Base-by-base conservation (phyloP, 2,113 vertebrate genomes). In the human region DNA sequence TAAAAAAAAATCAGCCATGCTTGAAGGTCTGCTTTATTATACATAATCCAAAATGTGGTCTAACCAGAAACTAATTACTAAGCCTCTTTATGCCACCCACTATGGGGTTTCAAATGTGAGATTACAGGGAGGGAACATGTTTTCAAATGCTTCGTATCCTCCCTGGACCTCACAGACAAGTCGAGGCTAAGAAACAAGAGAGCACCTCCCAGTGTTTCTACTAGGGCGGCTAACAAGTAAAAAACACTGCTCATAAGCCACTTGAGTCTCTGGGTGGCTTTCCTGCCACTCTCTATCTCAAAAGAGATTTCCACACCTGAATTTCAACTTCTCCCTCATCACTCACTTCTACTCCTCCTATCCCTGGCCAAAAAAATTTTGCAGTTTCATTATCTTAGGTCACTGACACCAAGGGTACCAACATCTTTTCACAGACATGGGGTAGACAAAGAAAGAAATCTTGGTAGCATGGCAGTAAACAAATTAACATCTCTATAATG, bases 11-110 rank as follows among this genome's bases (percentile, higher is more conserved):
- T 10, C 35, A 27, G 8, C 22, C 38, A 30, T 30, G 68, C 79
- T 66, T 76, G 55, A 84, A 81, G 57, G 40, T 57, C 14, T 76
- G 70, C 43, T 75, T 61, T 90, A 50, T 61, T 40, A 81, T 10
- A 79, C 9, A 43, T 72, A 81, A 85, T 66, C 40, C 10, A 75
- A 57, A 93, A 73, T n/a, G 30, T 52, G 75, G 40, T 84, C 59
- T 59, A 73, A 89, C 75, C 84, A 94, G 73, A 90, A 81, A 80
- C 18, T 78, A 86, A 84, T 52, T 59, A 88, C 59, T 78, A 70
- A 75, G 72, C 64, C 18, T 89, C 66, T 59, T 84, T 86, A 59
- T 35, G 38, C 18, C n/a, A 61, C 45, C 35, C n/a, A n/a, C 27
- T 8, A 8, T 2, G 40, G 12, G 35, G 75, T 68, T 96, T 94